Base-by-base conservation (phyloP, 2,113 vertebrate genomes). In the Embiotoca jacksoni region DNA sequence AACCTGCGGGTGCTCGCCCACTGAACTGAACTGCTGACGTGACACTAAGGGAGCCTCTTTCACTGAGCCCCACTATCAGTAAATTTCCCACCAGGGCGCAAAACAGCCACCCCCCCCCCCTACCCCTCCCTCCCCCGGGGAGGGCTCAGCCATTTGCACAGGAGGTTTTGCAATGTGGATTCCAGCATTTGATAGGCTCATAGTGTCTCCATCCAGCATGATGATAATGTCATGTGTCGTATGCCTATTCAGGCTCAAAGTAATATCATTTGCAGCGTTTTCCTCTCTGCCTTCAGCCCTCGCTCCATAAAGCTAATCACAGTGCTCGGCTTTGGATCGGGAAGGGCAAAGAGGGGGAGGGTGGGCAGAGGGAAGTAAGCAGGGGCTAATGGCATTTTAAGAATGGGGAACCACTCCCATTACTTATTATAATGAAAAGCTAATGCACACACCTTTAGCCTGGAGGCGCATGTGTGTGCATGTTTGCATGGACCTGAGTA, bases 371-470 rank as follows among this genome's bases (percentile, higher is more conserved):
- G 47, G 66, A 53, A 62, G 72, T 60, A 76, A 71, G 72, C 53
- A 55, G 83, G 72, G 74, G 62, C 83, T 93, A 92, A 92, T 93
- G 86, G 81, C 85, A 91, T 93, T 93, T 92, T 91, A 89, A 92
- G 87, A 84, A 80, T 83, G 77, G 81, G 69, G 82, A 86, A 87
- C 84, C 91, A 91, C 91, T 92, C 77, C 67, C 78, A 86, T 91
- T 93, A 93, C 89, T 93, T 92, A 90, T 88, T 81, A 76, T 92
- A 92, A 93, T 93, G 88, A 89, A 91, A 91, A 87, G 52, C 55
- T 86, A 90, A 92, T 89, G 83, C 77, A 73, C 75, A 78, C 85
- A 90, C 86, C 87, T 89, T 78, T 33, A 63, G 67, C 74, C 49
- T 47, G 23, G 13, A 55, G 53, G 4, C 54, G 36, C 32, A 6